Conservation (phyloP, 35 echinoderm and acorn worm genomes). For the Antedon bifida region DNA sequence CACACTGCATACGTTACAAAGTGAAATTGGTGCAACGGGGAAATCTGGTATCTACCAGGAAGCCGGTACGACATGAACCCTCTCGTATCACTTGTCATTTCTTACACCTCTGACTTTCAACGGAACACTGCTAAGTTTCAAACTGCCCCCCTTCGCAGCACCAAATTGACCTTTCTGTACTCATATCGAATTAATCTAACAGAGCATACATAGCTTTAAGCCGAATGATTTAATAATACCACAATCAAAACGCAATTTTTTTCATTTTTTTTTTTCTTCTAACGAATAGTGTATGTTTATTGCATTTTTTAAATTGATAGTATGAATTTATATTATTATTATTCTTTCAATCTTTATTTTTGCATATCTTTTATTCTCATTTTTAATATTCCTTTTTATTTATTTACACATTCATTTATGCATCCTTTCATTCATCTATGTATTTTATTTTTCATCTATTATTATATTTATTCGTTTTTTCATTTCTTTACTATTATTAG, state of each 20-base stretch:
- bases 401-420: too few species aligned
- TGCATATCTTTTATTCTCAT: too few species aligned
- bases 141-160: not conserved
- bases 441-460: too few species aligned
- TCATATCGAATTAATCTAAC: not conserved
- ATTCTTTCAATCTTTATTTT: too few species aligned
- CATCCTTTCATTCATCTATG: too few species aligned
- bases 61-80: not conserved
- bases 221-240: not conserved
- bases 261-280: too few species aligned
- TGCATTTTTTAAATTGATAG: too few species aligned
- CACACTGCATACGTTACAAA: not conserved
- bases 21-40: not conserved
- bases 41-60: not conserved
- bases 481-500: too few species aligned
- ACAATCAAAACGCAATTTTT: not conserved
- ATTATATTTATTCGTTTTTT: too few species aligned
- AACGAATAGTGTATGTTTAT: too few species aligned
- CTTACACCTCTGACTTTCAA: not conserved
- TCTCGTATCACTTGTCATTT: not conserved
- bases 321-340: too few species aligned
- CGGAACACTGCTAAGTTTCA: not conserved
- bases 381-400: too few species aligned
- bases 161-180: not conserved
- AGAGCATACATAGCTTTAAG: not conserved